Conservation (phyloP, 2,113 vertebrate species). For the Scytalopus superciliaris region DNA sequence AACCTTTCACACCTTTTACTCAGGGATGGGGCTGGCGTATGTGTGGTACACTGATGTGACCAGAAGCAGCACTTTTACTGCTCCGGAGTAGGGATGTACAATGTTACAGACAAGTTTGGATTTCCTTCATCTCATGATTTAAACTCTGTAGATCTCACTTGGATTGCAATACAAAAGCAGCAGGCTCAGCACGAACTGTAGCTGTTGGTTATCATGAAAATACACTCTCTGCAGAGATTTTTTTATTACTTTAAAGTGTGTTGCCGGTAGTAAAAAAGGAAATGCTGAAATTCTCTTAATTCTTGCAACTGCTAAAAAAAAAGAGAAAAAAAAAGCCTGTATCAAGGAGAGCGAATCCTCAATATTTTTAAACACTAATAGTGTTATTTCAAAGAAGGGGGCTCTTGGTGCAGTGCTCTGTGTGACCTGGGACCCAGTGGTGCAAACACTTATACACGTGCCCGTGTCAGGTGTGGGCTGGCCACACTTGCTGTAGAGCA, state of each 20-base stretch:
- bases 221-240: constrained; percentile 68
- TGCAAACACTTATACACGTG: not conserved
- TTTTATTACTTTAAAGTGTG: constrained; percentile 50
- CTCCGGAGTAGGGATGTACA: constrained; percentile 84
- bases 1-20: constrained; percentile 89
- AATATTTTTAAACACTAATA: constrained; percentile 69
- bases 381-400: constrained; percentile 55
- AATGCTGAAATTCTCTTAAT: constrained; percentile 47
- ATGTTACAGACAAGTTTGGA: constrained; percentile 77
- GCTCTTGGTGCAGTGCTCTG: not conserved
- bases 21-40: constrained; percentile 87
- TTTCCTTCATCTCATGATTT: constrained; percentile 73
- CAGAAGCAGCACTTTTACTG: constrained; percentile 87
- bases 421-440: not conserved
- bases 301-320: constrained; percentile 51
- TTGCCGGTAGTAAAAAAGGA: constrained; percentile 65
- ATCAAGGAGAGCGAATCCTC: constrained; percentile 36
- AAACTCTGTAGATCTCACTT: constrained; percentile 54
- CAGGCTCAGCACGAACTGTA: constrained; percentile 60
- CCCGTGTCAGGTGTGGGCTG: not conserved
- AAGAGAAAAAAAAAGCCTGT: not conserved
- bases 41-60: constrained; percentile 85
- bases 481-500: not conserved
- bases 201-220: constrained; percentile 63
- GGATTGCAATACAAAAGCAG: constrained; percentile 74